phyloP scores from a whole-genome alignment of 2,888 invertebrate species.

The Lamellibrachia columna region DNA sequence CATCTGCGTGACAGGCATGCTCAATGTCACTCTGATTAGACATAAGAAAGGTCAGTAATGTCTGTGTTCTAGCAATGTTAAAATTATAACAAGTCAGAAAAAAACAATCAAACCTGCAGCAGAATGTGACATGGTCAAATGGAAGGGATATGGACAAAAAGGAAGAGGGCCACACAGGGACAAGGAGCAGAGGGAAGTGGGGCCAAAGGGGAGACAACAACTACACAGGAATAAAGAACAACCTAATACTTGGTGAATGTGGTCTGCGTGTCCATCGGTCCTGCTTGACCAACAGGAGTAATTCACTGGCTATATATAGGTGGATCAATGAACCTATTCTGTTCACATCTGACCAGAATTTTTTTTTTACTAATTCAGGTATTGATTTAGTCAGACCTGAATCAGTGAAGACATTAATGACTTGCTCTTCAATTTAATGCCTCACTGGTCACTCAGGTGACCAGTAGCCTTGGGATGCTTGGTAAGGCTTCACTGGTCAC shows the following conservation, averaged over 20 bases:
- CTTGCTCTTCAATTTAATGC: not conserved
- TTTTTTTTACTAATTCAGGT: not conserved
- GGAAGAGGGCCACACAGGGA: not conserved
- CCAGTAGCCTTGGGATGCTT: not conserved
- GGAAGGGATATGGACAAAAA: not conserved
- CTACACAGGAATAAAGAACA: not conserved
- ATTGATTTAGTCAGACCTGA: not conserved
- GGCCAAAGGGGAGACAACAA: not conserved
- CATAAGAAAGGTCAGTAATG: not conserved
- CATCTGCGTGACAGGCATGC: not conserved
- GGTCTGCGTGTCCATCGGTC: not conserved
- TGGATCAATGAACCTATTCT: not conserved
- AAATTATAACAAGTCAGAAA: not conserved
- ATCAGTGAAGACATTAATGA: constrained; percentile 2
- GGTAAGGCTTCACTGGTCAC: not conserved
- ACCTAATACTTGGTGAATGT: not conserved
- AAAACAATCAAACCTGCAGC: not conserved
- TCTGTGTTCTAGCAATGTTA: not conserved
- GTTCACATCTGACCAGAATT: not conserved
- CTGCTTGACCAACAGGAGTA: not conserved
- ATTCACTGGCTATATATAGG: not conserved
- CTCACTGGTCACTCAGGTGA: not conserved
- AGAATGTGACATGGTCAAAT: not conserved
- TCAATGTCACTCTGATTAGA: not conserved
- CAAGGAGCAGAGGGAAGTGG: not conserved